Conservation (phyloP, 2,888 invertebrate genomes). For the Leptopilina drosophilae region DNA sequence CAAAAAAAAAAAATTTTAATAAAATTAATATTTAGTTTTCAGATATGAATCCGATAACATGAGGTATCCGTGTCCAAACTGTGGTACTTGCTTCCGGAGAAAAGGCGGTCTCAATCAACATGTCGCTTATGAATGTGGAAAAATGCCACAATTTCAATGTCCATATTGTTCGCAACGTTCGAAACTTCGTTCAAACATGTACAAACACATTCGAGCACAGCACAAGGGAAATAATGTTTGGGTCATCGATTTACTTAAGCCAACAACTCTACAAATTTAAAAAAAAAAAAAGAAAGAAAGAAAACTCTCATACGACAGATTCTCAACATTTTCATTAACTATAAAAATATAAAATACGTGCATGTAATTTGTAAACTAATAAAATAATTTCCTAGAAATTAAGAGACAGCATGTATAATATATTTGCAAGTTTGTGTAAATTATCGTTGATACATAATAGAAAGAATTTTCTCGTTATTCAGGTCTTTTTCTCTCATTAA, state of each 20-base stretch:
- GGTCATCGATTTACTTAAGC: constrained; percentile 42
- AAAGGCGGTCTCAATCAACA: constrained; percentile 20
- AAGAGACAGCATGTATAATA: constrained; percentile 3
- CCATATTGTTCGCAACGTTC: constrained; percentile 50
- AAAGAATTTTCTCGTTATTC: neutral
- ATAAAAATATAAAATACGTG: neutral
- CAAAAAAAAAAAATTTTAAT: neutral
- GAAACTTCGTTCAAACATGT: constrained; percentile 46
- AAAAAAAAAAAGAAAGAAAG: too few relatives aligned
- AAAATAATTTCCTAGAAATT: neutral
- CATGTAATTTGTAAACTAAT: constrained; percentile 15
- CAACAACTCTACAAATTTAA: neutral
- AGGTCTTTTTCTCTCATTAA: neutral
- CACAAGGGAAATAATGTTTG: constrained; percentile 34
- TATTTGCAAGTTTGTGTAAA: constrained; percentile 22
- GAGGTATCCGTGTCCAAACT: constrained; percentile 2
- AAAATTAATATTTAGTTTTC: constrained; percentile 22
- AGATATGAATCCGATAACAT: neutral
- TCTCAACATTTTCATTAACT: neutral
- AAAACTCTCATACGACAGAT: neutral
- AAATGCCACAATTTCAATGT: constrained; percentile 43
- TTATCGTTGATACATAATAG: neutral
- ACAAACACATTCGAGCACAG: constrained; percentile 41
- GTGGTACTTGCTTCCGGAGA: constrained; percentile 13
- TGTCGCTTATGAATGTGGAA: constrained; percentile 16